Evolutionary conservation across 2,888 invertebrate genomes (phyloP).

Genomic region (Trissonchulus latispiculum): DNA sequence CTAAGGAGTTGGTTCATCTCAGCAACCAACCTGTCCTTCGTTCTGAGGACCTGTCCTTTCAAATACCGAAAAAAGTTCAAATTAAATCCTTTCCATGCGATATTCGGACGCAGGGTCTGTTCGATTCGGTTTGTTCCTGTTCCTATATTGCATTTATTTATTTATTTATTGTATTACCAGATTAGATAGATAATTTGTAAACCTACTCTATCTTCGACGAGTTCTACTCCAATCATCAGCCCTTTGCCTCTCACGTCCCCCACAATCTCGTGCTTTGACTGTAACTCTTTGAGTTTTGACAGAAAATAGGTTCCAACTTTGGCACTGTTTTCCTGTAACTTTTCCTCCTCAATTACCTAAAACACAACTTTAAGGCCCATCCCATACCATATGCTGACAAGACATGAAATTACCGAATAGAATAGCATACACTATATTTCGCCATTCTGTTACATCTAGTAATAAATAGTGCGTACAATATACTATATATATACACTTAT

Average conservation of each 20-base stretch:
- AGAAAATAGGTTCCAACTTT: constrained; percentile 71
- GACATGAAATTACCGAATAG: too few species aligned
- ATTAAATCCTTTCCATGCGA: too few species aligned
- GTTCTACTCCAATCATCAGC: constrained; percentile 84
- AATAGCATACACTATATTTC: too few species aligned
- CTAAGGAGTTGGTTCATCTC: too few species aligned
- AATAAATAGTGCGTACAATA: too few species aligned
- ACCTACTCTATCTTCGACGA: constrained; percentile 58
- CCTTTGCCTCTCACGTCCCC: constrained; percentile 96
- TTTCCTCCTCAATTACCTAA: constrained; percentile 76
- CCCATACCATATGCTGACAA: too few species aligned
- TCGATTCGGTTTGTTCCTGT: not conserved
- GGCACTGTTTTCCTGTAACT: constrained; percentile 64
- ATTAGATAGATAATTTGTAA: not conserved
- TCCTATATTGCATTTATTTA: not conserved
- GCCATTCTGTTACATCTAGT: too few species aligned
- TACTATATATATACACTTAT: too few species aligned
- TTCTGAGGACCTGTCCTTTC: too few species aligned
- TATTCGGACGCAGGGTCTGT: constrained; percentile 14
- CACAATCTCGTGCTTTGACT: constrained; percentile 55
- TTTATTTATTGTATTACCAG: too few species aligned
- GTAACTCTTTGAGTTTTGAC: constrained; percentile 60
- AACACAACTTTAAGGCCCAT: too few species aligned
- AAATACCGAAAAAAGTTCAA: too few species aligned
- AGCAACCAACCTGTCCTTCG: not conserved